These are phyloP conservation scores for Sebastes elongatus DNA, from an alignment of 2,797 vertebrate species.

Conservation along the genomic window DNA sequence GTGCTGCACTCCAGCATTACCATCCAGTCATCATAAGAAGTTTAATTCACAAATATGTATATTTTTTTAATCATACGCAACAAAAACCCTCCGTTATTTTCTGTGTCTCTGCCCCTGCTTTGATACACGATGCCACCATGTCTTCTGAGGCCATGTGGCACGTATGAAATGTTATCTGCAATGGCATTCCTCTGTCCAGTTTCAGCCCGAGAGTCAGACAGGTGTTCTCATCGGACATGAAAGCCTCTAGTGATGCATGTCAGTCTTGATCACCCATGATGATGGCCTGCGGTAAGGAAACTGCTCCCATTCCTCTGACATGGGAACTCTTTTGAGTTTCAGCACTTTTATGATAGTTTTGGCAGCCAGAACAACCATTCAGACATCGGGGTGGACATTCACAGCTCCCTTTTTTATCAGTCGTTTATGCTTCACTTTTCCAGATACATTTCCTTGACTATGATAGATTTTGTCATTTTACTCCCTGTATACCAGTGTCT, in stretches of 20 bases:
- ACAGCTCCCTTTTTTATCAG: not conserved
- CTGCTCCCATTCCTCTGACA: conserved; percentile 59
- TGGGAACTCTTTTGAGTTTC: conserved; percentile 70
- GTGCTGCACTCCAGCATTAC: conserved; percentile 6
- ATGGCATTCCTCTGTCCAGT: conserved; percentile 69
- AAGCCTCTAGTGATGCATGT: conserved; percentile 79
- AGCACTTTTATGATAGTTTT: conserved; percentile 73
- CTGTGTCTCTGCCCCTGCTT: not conserved
- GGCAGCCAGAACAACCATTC: conserved; percentile 39
- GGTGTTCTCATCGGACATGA: conserved; percentile 81
- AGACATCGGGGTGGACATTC: conserved; percentile 1
- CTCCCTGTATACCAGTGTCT: not conserved
- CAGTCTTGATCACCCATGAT: conserved; percentile 75
- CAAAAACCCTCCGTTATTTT: not conserved
- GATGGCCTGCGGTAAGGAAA: conserved; percentile 67
- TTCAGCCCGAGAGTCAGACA: conserved; percentile 69
- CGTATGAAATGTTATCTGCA: conserved; percentile 65
- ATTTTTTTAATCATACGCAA: not conserved
- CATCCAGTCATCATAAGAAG: not conserved
- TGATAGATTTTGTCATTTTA: not conserved
- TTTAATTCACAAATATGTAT: not conserved
- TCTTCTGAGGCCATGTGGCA: conserved; percentile 24
- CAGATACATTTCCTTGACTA: not conserved
- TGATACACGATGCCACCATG: conserved; percentile 4
- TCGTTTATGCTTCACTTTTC: not conserved